Evolutionary conservation across 2,113 vertebrate species (phyloP).

Genomic region (Nesoenas mayeri): DNA sequence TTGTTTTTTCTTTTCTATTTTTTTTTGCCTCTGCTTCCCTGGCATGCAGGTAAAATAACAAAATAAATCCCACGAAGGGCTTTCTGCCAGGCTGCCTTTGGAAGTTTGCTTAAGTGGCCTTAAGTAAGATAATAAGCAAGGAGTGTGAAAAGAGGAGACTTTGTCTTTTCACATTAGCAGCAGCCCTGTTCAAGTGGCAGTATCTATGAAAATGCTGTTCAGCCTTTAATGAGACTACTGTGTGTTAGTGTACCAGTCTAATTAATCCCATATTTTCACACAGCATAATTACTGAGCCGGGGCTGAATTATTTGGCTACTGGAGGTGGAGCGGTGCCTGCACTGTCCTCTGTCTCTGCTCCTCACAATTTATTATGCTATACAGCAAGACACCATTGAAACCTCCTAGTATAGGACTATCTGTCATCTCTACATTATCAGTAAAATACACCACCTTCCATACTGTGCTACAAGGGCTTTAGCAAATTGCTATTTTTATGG

Average conservation of each 20-base stretch:
- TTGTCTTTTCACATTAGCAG: slow-evolving; percentile 87
- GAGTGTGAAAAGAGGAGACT: slow-evolving; percentile 84
- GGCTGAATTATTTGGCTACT: slow-evolving; percentile 81
- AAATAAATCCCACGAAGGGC: slow-evolving; percentile 66
- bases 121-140: slow-evolving; percentile 89
- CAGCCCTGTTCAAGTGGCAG: slow-evolving; percentile 81
- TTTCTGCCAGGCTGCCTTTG: slow-evolving; percentile 76
- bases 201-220: slow-evolving; percentile 83
- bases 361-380: slow-evolving; percentile 80
- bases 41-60: slow-evolving; percentile 71
- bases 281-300: slow-evolving; percentile 86
- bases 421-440: slow-evolving; percentile 95
- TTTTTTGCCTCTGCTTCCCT: not conserved
- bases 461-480: slow-evolving; percentile 91
- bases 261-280: slow-evolving; percentile 94
- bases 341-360: slow-evolving; percentile 77
- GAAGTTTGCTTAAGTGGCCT: slow-evolving; percentile 85
- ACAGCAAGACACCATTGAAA: slow-evolving; percentile 82
- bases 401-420: slow-evolving; percentile 90
- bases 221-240: slow-evolving; percentile 88
- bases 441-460: slow-evolving; percentile 92
- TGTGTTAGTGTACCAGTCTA: slow-evolving; percentile 87
- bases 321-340: slow-evolving; percentile 75
- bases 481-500: slow-evolving; percentile 98
- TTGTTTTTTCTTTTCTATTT: not conserved